Conservation (phyloP, 2,888 invertebrate genomes). For the Aleiodes testaceus region DNA sequence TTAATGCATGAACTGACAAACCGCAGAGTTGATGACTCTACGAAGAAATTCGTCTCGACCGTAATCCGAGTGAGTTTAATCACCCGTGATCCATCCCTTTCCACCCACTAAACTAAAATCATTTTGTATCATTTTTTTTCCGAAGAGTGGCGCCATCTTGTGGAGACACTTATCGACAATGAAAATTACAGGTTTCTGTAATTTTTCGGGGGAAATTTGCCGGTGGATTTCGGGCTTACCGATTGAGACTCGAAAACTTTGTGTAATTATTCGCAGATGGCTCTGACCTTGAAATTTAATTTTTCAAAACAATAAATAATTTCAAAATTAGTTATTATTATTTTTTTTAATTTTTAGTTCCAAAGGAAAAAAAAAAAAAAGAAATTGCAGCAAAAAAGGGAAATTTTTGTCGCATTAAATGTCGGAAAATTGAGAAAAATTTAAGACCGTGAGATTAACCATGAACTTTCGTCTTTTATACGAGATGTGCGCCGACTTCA, state of each 20-base stretch:
- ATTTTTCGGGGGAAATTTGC: background rate
- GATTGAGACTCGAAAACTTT: background rate
- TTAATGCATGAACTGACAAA: constrained; percentile 41
- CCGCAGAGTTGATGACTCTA: constrained; percentile 33
- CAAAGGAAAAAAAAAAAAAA: too few species aligned
- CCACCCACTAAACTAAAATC: background rate
- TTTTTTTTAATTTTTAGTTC: too few species aligned
- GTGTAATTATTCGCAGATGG: background rate
- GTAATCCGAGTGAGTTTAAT: constrained; percentile 37
- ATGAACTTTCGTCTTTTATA: constrained; percentile 9
- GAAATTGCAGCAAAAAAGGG: too few species aligned
- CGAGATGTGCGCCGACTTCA: background rate
- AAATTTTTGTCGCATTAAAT: too few species aligned
- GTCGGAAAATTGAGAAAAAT: background rate
- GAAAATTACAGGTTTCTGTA: constrained; percentile 4
- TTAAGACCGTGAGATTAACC: background rate
- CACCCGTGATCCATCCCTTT: constrained; percentile 34
- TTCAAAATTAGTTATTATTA: too few species aligned
- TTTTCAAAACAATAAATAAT: too few species aligned
- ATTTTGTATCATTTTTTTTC: background rate
- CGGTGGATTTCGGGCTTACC: background rate
- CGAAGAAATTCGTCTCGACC: constrained; percentile 11
- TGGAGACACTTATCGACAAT: background rate
- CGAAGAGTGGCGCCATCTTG: background rate
- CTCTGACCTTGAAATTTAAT: background rate